Evolutionary conservation across 2,113 vertebrate genomes (phyloP).

Genomic region (Pogonocichla stellata): DNA sequence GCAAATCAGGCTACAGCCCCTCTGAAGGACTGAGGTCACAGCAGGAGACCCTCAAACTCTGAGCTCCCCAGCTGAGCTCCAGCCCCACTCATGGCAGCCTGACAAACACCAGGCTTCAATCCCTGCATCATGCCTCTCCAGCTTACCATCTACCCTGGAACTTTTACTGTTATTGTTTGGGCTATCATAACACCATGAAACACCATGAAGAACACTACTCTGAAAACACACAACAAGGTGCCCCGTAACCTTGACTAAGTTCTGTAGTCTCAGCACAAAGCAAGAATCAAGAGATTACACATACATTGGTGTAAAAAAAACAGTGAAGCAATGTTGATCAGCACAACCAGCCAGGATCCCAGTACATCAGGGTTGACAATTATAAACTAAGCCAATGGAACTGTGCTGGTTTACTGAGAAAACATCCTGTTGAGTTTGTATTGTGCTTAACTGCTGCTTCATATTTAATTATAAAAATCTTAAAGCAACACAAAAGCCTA

Average conservation of each 20-base stretch:
- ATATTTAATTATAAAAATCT: slow-evolving; percentile 30
- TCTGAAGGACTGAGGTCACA: background rate
- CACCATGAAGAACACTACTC: background rate
- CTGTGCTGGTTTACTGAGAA: background rate
- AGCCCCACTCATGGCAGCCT: background rate
- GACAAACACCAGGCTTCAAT: background rate
- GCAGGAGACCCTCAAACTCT: background rate
- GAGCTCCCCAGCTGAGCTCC: background rate
- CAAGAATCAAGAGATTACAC: background rate
- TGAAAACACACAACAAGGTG: background rate
- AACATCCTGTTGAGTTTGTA: background rate
- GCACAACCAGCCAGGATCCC: background rate
- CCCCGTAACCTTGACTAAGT: background rate
- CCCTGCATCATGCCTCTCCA: background rate
- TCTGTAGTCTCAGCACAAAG: background rate
- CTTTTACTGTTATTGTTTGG: background rate
- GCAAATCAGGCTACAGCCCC: background rate
- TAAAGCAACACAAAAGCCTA: slow-evolving; percentile 26
- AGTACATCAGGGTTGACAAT: background rate
- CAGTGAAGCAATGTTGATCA: background rate
- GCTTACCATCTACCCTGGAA: background rate
- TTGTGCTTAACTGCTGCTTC: background rate
- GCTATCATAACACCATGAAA: background rate
- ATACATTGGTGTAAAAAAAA: background rate
- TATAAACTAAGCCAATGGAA: background rate